Evolutionary conservation across 1,140 invertebrate genomes (phyloP).

Genomic region (Brachionus sp.): DNA sequence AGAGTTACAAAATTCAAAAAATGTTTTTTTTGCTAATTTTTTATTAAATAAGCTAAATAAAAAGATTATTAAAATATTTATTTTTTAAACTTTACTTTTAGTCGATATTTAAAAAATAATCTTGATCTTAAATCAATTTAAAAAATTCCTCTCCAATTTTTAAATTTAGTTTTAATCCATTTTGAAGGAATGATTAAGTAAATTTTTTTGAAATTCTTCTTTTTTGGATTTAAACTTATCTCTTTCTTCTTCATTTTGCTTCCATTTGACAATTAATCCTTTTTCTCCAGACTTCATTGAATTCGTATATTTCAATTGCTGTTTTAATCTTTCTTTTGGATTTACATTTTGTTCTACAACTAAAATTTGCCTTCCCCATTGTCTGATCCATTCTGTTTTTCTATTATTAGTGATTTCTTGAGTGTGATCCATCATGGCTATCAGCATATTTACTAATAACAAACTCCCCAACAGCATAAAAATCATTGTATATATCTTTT

Average conservation of each 20-base stretch:
- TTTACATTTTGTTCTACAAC: conserved; percentile 91
- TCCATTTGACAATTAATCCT: conserved; percentile 77
- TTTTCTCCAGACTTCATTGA: conserved; percentile 83
- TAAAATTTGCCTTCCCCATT: conserved; percentile 94
- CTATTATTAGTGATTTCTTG: conserved; percentile 92
- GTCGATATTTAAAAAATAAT: too few species aligned
- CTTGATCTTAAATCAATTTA: too few species aligned
- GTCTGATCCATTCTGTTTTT: conserved; percentile 94
- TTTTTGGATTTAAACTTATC: background rate
- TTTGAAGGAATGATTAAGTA: background rate
- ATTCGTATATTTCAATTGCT: conserved; percentile 86
- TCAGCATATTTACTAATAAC: conserved; percentile 93
- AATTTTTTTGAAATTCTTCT: conserved; percentile 24
- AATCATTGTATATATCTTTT: conserved; percentile 80
- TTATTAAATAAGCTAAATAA: too few species aligned
- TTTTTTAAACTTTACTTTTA: too few species aligned
- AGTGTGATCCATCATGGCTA: conserved; percentile 99
- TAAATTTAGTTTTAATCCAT: background rate
- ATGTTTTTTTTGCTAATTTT: too few species aligned
- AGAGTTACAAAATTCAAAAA: too few species aligned
- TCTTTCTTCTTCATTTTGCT: conserved; percentile 66
- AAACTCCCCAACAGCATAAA: conserved; percentile 95
- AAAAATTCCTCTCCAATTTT: background rate
- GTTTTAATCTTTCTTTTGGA: conserved; percentile 75
- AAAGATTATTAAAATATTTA: too few species aligned